Base-by-base conservation (phyloP, 1,140 invertebrate genomes). In the Drosophila ficusphila region DNA sequence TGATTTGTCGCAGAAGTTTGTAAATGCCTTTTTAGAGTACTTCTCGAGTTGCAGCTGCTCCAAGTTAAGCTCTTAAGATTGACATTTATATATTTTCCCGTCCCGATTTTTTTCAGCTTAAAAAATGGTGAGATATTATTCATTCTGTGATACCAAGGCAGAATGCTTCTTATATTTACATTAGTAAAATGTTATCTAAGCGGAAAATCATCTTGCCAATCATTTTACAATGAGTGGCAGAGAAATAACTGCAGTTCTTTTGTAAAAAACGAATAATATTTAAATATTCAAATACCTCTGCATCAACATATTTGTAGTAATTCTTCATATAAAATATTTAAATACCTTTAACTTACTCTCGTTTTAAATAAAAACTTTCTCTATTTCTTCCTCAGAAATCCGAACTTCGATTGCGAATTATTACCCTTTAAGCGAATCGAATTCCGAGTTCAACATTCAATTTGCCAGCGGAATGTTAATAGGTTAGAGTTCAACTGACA, bases 1-100 rank as follows among this genome's bases (percentile, higher is more conserved):
- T 85, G 74, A 88, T 81, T 86, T 88, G 69, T 74, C 25, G 39
- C 60, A 60, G 39, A 64, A 61, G 44, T 19, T 18, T 14, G 5
- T 8, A 25, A 14, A 34, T n/a, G n/a, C 18, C 19, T 8, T n/a
- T 25, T 31, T 60, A 18, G 4, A 31, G 14, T 7, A 29, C 14
- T 65, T 29, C 27, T 41, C 3, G 6, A 34, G 54, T 8, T 33
- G 39, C 60, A 64, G 60, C 29, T 64, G 60, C 39, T 64, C 54
- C 39, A 64, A 23, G 36, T 64, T 36, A 12, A 47, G 39, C 31
- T 58, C 19, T 61, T 21, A 2, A 64, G 23, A 47, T 46, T 61
- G 39, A 61, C 56, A 27, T 61, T 64, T 38, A 21, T 21, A 11
- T n/a, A 5, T 19, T 46, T 4, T 6, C 29, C 3, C 6, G 8